A percentile compares a stretch with the other conserved stretches of the same genome.
phyloP scores from a whole-genome alignment of 2,113 vertebrate species.

The Rhombomys opimus region DNA sequence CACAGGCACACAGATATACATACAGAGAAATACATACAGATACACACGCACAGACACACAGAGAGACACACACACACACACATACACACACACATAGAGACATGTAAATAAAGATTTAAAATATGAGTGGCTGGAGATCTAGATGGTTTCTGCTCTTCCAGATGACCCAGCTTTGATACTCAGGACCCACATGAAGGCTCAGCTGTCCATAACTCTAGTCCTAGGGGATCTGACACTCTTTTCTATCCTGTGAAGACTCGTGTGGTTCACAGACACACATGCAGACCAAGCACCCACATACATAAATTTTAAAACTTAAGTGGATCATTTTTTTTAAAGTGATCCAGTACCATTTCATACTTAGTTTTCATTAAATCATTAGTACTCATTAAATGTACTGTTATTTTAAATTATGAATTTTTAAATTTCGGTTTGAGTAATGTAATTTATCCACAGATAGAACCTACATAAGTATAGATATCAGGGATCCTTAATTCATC shows the following conservation, averaged over 20 bases:
- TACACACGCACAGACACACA: too few relatives aligned
- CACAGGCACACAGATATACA: too few relatives aligned
- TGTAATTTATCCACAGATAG: not conserved
- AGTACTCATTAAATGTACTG: not conserved
- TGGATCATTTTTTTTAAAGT: too few relatives aligned
- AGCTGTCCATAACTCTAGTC: not conserved
- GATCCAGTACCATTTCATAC: not conserved
- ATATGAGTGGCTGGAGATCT: not conserved
- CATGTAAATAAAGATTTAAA: not conserved
- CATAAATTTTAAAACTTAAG: not conserved
- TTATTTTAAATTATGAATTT: conserved; percentile 31
- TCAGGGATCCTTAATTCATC: not conserved
- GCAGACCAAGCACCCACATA: not conserved
- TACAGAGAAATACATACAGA: too few relatives aligned
- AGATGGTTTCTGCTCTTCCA: not conserved
- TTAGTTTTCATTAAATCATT: not conserved
- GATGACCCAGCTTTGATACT: not conserved
- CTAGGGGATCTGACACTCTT: not conserved
- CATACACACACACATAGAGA: too few relatives aligned
- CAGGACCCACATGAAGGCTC: not conserved
- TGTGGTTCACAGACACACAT: not conserved
- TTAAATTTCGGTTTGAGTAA: not conserved
- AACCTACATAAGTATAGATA: conserved; percentile 3
- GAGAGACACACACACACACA: too few relatives aligned
- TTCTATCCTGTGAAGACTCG: not conserved